Conservation (phyloP, 1,140 invertebrate genomes). For the Maconellicoccus hirsutus region DNA sequence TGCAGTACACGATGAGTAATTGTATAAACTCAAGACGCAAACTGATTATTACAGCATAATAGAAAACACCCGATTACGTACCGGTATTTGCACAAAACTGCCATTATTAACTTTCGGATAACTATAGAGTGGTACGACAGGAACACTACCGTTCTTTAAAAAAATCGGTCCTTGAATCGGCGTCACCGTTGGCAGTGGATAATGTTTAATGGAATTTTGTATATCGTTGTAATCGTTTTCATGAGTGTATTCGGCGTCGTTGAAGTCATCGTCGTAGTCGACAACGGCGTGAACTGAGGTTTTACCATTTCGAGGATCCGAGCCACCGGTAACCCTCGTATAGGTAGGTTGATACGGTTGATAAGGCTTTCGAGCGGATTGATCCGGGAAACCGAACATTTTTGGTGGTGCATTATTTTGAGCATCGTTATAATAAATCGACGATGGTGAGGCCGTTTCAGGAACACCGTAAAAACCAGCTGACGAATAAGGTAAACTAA, state of each 20-base stretch:
- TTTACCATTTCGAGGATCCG: constrained; percentile 35
- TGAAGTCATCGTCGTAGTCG: constrained; percentile 48
- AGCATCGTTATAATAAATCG: not conserved
- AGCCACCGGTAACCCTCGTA: not conserved
- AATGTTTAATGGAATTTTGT: constrained; percentile 27
- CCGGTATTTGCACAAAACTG: constrained; percentile 71
- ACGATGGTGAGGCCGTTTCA: not conserved
- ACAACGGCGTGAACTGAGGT: constrained; percentile 56
- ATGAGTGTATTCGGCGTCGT: constrained; percentile 43
- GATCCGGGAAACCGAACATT: not conserved
- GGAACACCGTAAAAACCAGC: not conserved
- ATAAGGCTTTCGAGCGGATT: not conserved
- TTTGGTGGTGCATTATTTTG: not conserved
- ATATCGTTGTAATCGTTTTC: constrained; percentile 32
- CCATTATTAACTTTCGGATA: constrained; percentile 71
- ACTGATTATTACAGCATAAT: no score
- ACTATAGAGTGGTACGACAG: constrained; percentile 72
- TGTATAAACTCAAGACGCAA: no score
- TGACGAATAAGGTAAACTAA: constrained; percentile 1
- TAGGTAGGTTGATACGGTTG: not conserved
- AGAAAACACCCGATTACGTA: constrained; percentile 35
- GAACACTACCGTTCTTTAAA: constrained; percentile 62
- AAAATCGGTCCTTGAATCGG: constrained; percentile 70
- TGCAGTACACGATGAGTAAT: no score
- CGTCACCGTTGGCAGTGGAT: constrained; percentile 41